Conservation (phyloP, 2,797 vertebrate species). For the Hippocampus kuda region DNA sequence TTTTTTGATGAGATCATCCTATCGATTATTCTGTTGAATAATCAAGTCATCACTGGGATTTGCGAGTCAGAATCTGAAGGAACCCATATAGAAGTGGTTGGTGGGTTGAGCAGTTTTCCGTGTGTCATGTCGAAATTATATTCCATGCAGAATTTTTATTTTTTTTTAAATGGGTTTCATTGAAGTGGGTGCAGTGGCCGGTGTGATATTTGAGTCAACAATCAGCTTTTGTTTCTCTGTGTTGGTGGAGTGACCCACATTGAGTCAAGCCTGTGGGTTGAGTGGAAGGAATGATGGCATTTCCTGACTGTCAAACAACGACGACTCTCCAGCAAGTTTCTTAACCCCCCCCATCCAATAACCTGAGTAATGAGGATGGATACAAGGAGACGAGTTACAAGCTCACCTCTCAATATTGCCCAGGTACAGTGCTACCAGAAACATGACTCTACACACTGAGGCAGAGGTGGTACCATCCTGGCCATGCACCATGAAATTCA, state of each 20-base stretch:
- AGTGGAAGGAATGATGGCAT: constrained; percentile 53
- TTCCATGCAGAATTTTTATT: background rate
- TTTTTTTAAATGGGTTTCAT: background rate
- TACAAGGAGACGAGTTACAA: background rate
- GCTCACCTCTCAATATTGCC: background rate
- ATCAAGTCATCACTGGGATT: background rate
- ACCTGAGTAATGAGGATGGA: background rate
- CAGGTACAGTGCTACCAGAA: no score
- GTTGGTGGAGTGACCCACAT: constrained; percentile 48
- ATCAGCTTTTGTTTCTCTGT: constrained; percentile 50
- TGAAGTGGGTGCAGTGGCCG: constrained; percentile 25
- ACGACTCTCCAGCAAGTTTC: constrained; percentile 2
- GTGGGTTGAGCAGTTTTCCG: background rate
- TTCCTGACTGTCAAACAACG: constrained; percentile 9
- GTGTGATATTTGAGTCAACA: constrained; percentile 45
- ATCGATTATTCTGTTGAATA: no score
- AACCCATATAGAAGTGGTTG: background rate
- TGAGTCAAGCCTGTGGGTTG: constrained; percentile 37
- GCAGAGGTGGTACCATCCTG: no score
- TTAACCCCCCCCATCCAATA: background rate
- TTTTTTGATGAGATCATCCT: no score
- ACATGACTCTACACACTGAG: no score
- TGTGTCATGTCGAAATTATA: background rate
- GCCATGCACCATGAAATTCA: no score
- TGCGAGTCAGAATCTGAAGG: background rate